Conservation (phyloP, 2,888 invertebrate species). For the Chymomyza amoena region DNA sequence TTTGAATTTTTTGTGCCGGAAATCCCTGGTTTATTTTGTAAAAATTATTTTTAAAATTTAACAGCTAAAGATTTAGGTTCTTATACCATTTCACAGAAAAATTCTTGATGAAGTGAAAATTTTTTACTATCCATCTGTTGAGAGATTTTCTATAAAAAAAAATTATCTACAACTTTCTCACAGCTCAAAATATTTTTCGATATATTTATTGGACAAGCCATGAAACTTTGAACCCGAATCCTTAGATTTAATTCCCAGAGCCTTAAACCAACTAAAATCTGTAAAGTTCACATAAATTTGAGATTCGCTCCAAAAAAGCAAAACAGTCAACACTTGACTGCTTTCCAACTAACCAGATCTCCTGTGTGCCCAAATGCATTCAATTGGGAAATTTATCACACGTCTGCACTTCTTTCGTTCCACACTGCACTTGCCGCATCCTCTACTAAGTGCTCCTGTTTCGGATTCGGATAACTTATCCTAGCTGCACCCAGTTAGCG, state of each 20-base stretch:
- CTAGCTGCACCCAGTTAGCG: conserved; percentile 22
- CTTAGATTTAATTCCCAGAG: background rate
- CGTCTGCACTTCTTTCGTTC: conserved; percentile 54
- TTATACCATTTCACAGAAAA: too few species aligned
- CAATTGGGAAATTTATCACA: conserved; percentile 43
- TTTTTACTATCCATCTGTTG: too few species aligned
- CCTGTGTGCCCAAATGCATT: conserved; percentile 37
- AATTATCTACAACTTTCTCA: too few species aligned
- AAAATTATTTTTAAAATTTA: too few species aligned
- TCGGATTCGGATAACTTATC: background rate
- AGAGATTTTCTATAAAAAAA: too few species aligned
- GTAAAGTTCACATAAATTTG: conserved; percentile 33
- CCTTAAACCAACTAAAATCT: background rate
- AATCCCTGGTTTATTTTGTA: too few species aligned
- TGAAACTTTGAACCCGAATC: too few species aligned
- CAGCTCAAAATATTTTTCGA: too few species aligned
- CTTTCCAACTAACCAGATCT: conserved; percentile 56
- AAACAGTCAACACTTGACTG: conserved; percentile 33
- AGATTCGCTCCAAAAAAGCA: background rate
- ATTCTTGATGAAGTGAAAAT: too few species aligned
- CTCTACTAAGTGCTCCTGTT: conserved; percentile 31
- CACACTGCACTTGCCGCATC: conserved; percentile 48
- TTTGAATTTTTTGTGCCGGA: too few species aligned
- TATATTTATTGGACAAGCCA: too few species aligned
- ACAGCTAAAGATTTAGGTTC: too few species aligned